Conservation (phyloP, 2,113 vertebrate species). For the Scopus umbretta region DNA sequence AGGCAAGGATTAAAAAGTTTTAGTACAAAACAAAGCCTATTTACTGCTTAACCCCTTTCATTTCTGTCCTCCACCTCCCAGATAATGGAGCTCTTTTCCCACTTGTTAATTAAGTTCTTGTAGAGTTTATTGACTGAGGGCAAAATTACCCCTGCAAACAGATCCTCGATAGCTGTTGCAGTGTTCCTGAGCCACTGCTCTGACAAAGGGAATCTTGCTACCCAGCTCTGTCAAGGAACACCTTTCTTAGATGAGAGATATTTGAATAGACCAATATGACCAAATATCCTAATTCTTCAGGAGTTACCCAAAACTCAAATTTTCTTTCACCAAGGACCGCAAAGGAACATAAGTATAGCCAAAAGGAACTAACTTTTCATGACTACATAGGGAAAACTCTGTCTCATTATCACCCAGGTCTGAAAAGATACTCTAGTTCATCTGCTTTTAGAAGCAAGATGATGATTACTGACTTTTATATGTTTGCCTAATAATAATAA, state of each 20-base stretch:
- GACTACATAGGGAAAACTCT: neutral
- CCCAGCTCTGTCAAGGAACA: neutral
- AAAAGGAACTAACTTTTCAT: neutral
- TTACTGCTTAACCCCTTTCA: neutral
- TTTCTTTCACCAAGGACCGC: neutral
- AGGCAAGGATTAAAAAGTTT: neutral
- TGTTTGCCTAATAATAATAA: neutral
- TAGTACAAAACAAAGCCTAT: neutral
- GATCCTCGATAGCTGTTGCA: neutral
- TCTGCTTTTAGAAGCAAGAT: neutral
- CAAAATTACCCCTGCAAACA: neutral
- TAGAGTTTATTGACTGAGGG: neutral
- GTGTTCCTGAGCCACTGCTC: neutral
- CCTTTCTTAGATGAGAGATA: neutral
- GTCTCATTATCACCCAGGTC: neutral
- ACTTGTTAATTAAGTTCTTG: neutral
- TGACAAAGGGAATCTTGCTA: neutral
- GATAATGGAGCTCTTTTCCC: neutral
- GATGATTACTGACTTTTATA: neutral
- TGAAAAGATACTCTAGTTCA: neutral
- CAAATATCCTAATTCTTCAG: neutral
- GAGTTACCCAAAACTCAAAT: neutral
- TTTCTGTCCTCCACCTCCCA: neutral
- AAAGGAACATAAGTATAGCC: neutral
- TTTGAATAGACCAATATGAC: neutral